Base-by-base conservation (phyloP, 2,888 invertebrate genomes). In the Thera britannica region DNA sequence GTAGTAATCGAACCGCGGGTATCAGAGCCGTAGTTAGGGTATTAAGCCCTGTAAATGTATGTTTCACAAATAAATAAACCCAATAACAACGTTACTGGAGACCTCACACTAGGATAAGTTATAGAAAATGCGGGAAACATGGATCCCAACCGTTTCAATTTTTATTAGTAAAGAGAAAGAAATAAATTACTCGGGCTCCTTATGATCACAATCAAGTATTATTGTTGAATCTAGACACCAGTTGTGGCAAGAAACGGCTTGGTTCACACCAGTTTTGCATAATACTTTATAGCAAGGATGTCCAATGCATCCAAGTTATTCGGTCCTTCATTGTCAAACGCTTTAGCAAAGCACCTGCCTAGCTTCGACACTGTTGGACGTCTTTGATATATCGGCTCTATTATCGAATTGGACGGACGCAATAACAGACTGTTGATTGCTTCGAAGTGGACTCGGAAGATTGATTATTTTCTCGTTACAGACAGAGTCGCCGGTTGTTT, bases 371-470 rank as follows among this genome's bases (percentile, higher is more conserved):
- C 70, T 70, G 70, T 60, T 51, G 34, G 90, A 88, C 92, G 88
- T 93, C 92, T 93, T 93, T 94, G 94, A 94, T 94, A 92, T 88
- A 94, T 94, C 93, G 92, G 81, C 86, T 88, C 90, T 89, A 89
- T 90, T 92, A 94, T 93, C 90, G 89, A 88, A 93, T 93, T 90
- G 90, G 89, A 91, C 88, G 88, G 90, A 91, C 90, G 89, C 89
- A 93, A 93, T 92, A 93, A 90, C 90, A 90, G 87, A 90, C 88
- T 88, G 88, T 90, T 94, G 94, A 94, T 94, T 94, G 94, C 91
- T 92, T 92, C 89, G 86, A 88, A 91, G 91, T 91, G 87, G 90
- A 92, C 90, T 88, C 77, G 84, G 85, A 85, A 92, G 92, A 93
- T 93, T 93, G 93, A 93, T 93, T 93, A 92, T 93, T 93, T 92